phyloP scores from a whole-genome alignment of 2,888 invertebrate species.

The Flabesymbios commensalis region DNA sequence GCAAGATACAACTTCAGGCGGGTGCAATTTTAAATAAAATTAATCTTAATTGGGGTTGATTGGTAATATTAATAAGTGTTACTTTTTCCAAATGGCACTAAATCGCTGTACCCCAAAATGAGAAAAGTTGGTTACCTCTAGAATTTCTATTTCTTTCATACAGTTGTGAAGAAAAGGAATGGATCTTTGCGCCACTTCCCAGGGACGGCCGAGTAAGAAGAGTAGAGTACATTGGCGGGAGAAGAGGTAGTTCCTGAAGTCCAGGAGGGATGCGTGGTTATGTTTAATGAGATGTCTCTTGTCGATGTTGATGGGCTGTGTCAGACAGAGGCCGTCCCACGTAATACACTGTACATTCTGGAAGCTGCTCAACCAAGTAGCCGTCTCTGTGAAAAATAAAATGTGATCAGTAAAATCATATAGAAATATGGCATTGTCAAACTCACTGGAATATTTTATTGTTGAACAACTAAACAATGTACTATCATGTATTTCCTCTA shows the following conservation, averaged over 20 bases:
- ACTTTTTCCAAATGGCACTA: too few relatives aligned
- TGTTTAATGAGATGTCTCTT: constrained; percentile 55
- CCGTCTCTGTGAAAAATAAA: constrained; percentile 68
- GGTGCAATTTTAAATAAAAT: too few relatives aligned
- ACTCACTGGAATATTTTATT: too few relatives aligned
- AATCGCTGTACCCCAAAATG: too few relatives aligned
- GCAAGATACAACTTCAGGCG: too few relatives aligned
- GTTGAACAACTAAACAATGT: too few relatives aligned
- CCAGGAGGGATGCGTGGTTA: constrained; percentile 75
- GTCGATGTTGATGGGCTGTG: constrained; percentile 52
- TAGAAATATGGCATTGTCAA: too few relatives aligned
- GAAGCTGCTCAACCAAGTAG: constrained; percentile 83
- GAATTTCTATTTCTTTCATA: constrained; percentile 78
- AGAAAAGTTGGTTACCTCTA: constrained; percentile 68
- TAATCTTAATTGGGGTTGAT: too few relatives aligned
- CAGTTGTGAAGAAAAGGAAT: constrained; percentile 89
- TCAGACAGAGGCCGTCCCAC: constrained; percentile 79
- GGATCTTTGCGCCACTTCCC: constrained; percentile 88
- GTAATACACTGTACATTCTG: constrained; percentile 73
- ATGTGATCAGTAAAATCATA: too few relatives aligned
- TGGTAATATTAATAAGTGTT: too few relatives aligned
- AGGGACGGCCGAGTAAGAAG: constrained; percentile 68
- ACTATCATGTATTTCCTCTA: too few relatives aligned
- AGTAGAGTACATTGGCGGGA: constrained; percentile 87
- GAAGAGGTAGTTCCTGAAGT: constrained; percentile 91